Conservation (phyloP, 1,140 invertebrate species). For the Platorchestia sp. region DNA sequence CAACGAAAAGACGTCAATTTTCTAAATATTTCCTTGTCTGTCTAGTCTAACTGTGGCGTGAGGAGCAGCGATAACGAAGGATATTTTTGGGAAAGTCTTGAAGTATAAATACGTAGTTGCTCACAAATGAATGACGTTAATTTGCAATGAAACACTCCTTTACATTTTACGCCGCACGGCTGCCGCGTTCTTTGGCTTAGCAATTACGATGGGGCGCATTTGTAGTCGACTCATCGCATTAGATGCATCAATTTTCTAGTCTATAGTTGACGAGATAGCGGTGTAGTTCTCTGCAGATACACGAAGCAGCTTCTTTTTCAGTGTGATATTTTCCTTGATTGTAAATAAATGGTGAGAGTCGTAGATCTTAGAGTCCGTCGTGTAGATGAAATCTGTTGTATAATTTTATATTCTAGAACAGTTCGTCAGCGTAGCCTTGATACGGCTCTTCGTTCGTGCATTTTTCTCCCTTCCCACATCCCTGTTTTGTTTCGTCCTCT, state of each 20-base stretch:
- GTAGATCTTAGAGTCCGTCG: background rate
- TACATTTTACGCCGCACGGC: background rate
- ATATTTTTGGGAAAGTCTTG: background rate
- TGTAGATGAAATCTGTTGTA: conserved; percentile 39
- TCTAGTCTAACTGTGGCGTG: background rate
- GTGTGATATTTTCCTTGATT: conserved; percentile 30
- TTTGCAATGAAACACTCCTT: background rate
- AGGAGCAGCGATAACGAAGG: background rate
- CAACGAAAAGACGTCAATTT: conserved; percentile 48
- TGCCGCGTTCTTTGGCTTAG: background rate
- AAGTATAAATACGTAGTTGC: background rate
- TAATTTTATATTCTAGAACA: conserved; percentile 50
- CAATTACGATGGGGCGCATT: background rate
- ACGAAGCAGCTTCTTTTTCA: conserved; percentile 5
- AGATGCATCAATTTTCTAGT: background rate
- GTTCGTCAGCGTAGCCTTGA: background rate
- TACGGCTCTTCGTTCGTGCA: background rate
- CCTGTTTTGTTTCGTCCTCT: background rate
- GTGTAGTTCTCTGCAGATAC: background rate
- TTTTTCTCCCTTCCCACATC: background rate
- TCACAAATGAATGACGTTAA: conserved; percentile 13
- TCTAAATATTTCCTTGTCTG: conserved; percentile 15
- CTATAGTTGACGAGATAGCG: background rate
- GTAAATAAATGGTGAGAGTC: conserved; percentile 22
- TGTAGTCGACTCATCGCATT: background rate